Evolutionary conservation across 2,888 invertebrate species (phyloP), one percentile per base, ranked within the genome.

Genomic region (Plagodis pulveraria): DNA sequence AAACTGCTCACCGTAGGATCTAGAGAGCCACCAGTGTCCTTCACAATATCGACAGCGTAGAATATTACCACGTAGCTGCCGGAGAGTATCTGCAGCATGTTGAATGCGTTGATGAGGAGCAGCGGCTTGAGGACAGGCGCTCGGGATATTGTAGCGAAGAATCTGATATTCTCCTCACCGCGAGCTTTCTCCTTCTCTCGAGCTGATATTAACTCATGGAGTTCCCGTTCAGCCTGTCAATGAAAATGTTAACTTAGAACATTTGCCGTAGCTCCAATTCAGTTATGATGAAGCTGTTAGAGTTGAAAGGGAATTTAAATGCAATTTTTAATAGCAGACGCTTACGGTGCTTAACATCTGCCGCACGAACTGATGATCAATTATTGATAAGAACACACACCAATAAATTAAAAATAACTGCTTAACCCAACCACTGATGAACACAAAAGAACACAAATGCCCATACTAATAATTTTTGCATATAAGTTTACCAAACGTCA

Each of bases 11-110:
- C 91, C 50, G 87, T 85, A 33, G 91, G 84, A 12, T 75, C 69
- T 12, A 91, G 65, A 7, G 92, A 81, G 62, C 94, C 93, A 5
- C 93, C 94, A 56, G 94, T 87, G 57, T 95, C 94, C 6, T 93
- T 85, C 7, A 96, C 92, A 57, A 96, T 95, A 71, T 96, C 95
- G 0, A 96, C 95, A 0, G 96, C 96, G 77, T 96, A 96, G 85
- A 96, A 96, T 56, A 96, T 95, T 56, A 96, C 94, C 10, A 96
- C 93, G 75, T 96, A 96, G 12, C 96, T 96, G 50, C 96, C 96
- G 5, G 96, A 95, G 43, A 95, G 85, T 67, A 96, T 95, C 81
- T 96, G 96, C 63, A 96, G 91, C 68, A 95, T 83, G 78, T 96
- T 95, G 86, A 96, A 96, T 0, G 94, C 88, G 73, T 96, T 95